Base-by-base conservation (phyloP, 2,797 vertebrate species). In the Sylvilagus floridanus region DNA sequence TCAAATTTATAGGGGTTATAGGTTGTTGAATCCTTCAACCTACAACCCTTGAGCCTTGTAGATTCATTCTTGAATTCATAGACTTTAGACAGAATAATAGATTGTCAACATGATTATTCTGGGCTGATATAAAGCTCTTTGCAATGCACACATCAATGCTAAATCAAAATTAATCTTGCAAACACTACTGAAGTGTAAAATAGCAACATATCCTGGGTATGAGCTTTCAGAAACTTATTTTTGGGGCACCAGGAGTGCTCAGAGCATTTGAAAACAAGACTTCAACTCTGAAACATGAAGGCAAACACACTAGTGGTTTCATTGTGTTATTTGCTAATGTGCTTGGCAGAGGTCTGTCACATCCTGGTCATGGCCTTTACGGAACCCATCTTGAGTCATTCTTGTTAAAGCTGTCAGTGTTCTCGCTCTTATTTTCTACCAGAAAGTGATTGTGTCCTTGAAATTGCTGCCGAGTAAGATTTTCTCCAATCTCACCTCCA, bases 101-200 rank as follows among this genome's bases (percentile, higher is more conserved):
- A 93, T 78, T 91, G 7, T 86, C 37, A 81, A 94, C 10, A 12
- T 75, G n/a, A 95, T 87, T 97, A 95, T 97, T 92, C 30, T 91
- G 50, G 62, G 78, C 13, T 66, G 77, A 95, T 94, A 83, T 84
- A 57, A 96, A 96, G 84, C 88, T 97, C 65, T 92, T 84, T 97
- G 65, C 7, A 37, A 90, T 88, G 84, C 72, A 97, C 79, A 93
- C 52, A 71, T 21, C 5, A 7, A 7, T 87, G 93, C 93, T 92
- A 95, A 94, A 35, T 47, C 12, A 96, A 96, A 97, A 96, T 79
- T 94, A 98, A 97, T 84, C 42, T 93, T 82, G 0, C 35, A 85
- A 94, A 75, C 11, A 0, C 52, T 84, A 90, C 57, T 93, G 90
- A 96, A 97, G 97, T 83, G 30, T 91, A 96, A 98, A 5, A 96